A percentile compares a stretch with the other conserved stretches of the same genome.
Evolutionary conservation across 2,888 invertebrate genomes (phyloP).

Genomic region (Harmothoe impar): DNA sequence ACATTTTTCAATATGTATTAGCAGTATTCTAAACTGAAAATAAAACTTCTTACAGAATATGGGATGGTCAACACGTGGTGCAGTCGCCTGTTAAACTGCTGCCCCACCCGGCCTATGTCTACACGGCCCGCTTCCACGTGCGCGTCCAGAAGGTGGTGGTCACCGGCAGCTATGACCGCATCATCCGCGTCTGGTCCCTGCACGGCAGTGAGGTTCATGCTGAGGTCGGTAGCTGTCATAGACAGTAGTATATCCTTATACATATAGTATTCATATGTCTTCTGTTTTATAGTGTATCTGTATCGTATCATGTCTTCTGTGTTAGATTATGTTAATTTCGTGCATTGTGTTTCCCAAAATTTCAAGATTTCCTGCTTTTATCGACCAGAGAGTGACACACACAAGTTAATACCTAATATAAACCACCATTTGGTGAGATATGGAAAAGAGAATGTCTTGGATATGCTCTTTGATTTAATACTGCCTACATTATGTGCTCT

Average conservation of each 20-base stretch:
- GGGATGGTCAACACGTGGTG: conserved; percentile 83
- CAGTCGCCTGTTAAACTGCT: conserved; percentile 83
- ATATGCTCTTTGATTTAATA: too few species aligned
- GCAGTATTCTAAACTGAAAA: background rate
- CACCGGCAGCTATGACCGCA: conserved; percentile 88
- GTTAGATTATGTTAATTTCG: too few species aligned
- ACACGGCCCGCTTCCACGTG: conserved; percentile 86
- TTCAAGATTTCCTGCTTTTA: too few species aligned
- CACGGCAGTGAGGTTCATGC: conserved; percentile 73
- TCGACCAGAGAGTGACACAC: too few species aligned
- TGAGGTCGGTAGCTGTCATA: conserved; percentile 69
- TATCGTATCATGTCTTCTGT: background rate
- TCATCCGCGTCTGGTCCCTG: conserved; percentile 87
- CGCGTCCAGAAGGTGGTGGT: conserved; percentile 84
- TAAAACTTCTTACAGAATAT: conserved; percentile 83
- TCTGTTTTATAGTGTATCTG: background rate
- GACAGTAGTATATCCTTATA: background rate
- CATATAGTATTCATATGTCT: background rate
- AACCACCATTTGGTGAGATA: too few species aligned
- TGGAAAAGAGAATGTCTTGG: too few species aligned
- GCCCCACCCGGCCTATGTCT: conserved; percentile 89
- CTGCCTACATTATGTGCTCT: too few species aligned
- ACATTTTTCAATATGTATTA: too few species aligned
- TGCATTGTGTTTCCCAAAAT: too few species aligned
- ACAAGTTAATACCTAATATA: too few species aligned